Percentiles rank a stretch among this genome's conserved stretches.
These are phyloP conservation scores for Musca vetustissima DNA, from an alignment of 1,140 invertebrate genomes.

Conservation along the genomic window DNA sequence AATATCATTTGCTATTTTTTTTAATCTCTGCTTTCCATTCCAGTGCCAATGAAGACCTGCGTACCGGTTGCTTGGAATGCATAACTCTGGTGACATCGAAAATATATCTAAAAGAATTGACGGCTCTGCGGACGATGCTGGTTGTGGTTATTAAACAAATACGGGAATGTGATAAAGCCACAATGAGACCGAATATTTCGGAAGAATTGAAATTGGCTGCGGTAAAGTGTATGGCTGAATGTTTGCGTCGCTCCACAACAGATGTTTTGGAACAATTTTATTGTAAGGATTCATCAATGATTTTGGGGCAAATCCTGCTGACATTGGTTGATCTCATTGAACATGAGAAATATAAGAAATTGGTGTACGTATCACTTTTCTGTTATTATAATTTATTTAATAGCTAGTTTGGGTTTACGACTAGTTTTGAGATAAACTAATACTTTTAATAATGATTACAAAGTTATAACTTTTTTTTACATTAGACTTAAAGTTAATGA, in stretches of 20 bases:
- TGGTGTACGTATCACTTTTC: constrained; percentile 41
- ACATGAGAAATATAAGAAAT: constrained; percentile 43
- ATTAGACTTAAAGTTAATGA: too few relatives aligned
- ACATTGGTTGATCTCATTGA: constrained; percentile 42
- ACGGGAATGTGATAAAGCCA: constrained; percentile 33
- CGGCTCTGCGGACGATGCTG: constrained; percentile 43
- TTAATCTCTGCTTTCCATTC: background rate
- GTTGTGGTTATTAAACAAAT: constrained; percentile 45
- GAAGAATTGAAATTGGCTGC: constrained; percentile 51
- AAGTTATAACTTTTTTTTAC: too few relatives aligned
- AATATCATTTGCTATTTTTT: too few relatives aligned
- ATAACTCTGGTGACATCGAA: constrained; percentile 39
- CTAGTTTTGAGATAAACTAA: too few relatives aligned
- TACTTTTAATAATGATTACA: too few relatives aligned
- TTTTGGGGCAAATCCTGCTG: constrained; percentile 44
- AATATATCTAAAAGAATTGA: constrained; percentile 39
- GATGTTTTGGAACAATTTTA: constrained; percentile 50
- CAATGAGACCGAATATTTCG: constrained; percentile 36
- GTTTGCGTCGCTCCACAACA: constrained; percentile 36
- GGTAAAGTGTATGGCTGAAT: constrained; percentile 38
- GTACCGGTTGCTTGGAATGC: constrained; percentile 40
- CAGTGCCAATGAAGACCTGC: constrained; percentile 45
- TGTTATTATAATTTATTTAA: background rate
- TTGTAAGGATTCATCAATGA: constrained; percentile 30
- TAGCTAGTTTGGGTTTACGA: background rate